These are phyloP conservation scores for Standfussiana lucernea DNA, from an alignment of 2,888 invertebrate species.

Conservation along the genomic window DNA sequence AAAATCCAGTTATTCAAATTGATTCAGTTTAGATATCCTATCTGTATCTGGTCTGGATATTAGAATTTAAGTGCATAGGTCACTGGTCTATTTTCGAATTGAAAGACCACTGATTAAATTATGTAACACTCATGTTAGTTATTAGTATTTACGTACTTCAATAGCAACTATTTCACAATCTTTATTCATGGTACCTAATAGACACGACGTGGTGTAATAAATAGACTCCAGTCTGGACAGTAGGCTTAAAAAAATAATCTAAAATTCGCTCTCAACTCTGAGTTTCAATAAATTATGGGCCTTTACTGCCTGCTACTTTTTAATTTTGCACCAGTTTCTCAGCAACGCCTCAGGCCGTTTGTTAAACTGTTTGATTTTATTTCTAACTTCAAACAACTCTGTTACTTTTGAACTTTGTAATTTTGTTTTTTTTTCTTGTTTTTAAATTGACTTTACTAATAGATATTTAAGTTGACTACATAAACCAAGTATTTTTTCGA, in stretches of 20 bases:
- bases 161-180: background rate
- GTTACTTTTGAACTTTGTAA: constrained; percentile 1
- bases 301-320: constrained; percentile 3
- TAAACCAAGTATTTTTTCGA: background rate
- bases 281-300: constrained; percentile 23
- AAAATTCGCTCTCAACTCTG: background rate
- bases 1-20: constrained; percentile 51
- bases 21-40: constrained; percentile 37
- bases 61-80: constrained; percentile 5
- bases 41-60: constrained; percentile 14
- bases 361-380: constrained; percentile 46
- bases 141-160: background rate
- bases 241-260: background rate
- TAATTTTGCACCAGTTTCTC: constrained; percentile 6
- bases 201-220: background rate
- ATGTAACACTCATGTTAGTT: background rate
- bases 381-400: constrained; percentile 28
- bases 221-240: background rate
- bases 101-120: background rate
- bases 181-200: too few relatives aligned
- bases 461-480: background rate
- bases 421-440: background rate
- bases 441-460: background rate
- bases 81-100: constrained; percentile 10
- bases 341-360: constrained; percentile 8